Evolutionary conservation across 2,888 invertebrate species (phyloP).

Genomic region (Chrysolina americana): DNA sequence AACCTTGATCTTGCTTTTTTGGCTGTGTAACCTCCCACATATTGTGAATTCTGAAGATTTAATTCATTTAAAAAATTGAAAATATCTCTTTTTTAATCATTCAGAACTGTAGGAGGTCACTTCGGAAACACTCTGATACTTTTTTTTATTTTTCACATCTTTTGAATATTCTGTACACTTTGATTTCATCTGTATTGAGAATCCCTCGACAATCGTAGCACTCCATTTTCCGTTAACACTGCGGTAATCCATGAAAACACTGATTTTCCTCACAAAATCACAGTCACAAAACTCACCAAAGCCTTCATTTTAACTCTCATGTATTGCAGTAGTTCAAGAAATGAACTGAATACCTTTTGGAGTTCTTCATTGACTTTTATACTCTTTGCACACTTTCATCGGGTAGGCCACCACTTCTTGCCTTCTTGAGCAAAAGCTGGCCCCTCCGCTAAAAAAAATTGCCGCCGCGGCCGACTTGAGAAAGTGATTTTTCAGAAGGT

Average conservation of each 20-base stretch:
- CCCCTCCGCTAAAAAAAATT: constrained; percentile 55
- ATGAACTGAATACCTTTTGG: constrained; percentile 74
- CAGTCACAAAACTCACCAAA: constrained; percentile 70
- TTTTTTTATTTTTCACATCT: neutral
- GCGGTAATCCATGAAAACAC: constrained; percentile 28
- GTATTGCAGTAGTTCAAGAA: constrained; percentile 56
- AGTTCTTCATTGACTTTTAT: constrained; percentile 73
- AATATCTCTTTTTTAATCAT: too few species aligned
- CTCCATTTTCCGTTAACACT: constrained; percentile 14
- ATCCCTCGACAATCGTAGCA: constrained; percentile 21
- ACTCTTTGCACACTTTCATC: constrained; percentile 73
- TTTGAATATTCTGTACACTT: neutral
- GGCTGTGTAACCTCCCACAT: too few species aligned
- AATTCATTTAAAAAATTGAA: too few species aligned
- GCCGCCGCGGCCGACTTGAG: constrained; percentile 53
- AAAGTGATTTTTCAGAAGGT: constrained; percentile 63
- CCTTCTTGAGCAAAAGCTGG: constrained; percentile 65
- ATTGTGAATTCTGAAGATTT: too few species aligned
- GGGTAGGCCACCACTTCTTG: constrained; percentile 65
- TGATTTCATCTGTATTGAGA: neutral
- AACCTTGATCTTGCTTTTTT: too few species aligned
- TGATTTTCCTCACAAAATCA: constrained; percentile 24
- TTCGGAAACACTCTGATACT: too few species aligned
- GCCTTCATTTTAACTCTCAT: constrained; percentile 70
- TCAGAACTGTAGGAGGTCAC: too few species aligned